Evolutionary conservation across 2,888 invertebrate genomes (phyloP).

Genomic region (Polydrusus cervinus): DNA sequence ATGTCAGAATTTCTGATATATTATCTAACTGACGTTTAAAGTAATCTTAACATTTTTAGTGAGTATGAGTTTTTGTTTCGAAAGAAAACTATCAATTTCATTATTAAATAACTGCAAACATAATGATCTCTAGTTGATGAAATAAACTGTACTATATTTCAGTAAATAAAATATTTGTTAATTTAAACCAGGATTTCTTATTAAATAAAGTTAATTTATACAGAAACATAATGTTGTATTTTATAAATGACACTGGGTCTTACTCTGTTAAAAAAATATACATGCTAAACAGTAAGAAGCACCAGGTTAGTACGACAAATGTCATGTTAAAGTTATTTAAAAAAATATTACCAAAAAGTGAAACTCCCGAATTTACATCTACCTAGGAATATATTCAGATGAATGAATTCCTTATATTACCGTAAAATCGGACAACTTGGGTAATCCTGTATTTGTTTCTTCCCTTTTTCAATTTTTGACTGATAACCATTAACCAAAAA

Average conservation of each 20-base stretch:
- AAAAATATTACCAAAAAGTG: too few relatives aligned
- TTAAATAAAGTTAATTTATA: background rate
- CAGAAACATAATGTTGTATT: background rate
- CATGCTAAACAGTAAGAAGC: too few relatives aligned
- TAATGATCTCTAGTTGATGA: slow-evolving; percentile 13
- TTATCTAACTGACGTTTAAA: background rate
- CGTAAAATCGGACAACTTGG: too few relatives aligned
- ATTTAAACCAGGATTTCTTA: background rate
- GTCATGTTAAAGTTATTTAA: too few relatives aligned
- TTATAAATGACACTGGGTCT: background rate
- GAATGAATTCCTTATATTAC: too few relatives aligned
- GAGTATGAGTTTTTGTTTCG: background rate
- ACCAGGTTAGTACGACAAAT: too few relatives aligned
- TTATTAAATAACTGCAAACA: slow-evolving; percentile 4
- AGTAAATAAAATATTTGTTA: slow-evolving; percentile 12
- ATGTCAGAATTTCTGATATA: slow-evolving; percentile 1
- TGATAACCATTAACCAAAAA: too few relatives aligned
- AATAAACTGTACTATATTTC: slow-evolving; percentile 11
- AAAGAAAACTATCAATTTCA: background rate
- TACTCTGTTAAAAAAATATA: too few relatives aligned
- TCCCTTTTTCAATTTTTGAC: too few relatives aligned
- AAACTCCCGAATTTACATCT: too few relatives aligned
- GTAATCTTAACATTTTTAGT: slow-evolving; percentile 6
- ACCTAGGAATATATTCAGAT: too few relatives aligned
- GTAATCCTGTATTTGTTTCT: too few relatives aligned